A percentile compares a stretch with the other conserved stretches of the same genome.
Evolutionary conservation across 1,140 invertebrate species (phyloP).

Genomic region (Drosophila pseudoananassae): DNA sequence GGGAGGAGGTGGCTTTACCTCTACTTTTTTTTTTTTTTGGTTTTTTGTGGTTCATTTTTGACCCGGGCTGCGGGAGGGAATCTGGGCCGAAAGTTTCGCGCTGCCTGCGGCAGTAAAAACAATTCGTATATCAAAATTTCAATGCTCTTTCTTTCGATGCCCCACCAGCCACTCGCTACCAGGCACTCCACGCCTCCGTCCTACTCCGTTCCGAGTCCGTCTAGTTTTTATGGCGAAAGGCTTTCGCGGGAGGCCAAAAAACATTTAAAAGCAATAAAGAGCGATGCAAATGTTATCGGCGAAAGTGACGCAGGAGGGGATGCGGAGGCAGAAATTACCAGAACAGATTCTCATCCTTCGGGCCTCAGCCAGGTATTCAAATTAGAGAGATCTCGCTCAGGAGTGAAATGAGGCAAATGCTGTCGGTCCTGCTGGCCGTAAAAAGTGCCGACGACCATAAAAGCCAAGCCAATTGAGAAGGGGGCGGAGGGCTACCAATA

Average conservation of each 20-base stretch:
- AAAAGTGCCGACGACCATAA: slow-evolving; percentile 74
- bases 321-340: slow-evolving; percentile 27
- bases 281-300: slow-evolving; percentile 69
- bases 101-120: slow-evolving; percentile 56
- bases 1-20: not conserved
- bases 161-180: not conserved
- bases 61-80: slow-evolving; percentile 17
- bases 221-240: slow-evolving; percentile 70
- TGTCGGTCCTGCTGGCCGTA: slow-evolving; percentile 62
- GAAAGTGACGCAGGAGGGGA: slow-evolving; percentile 4
- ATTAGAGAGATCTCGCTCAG: slow-evolving; percentile 66
- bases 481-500: not conserved
- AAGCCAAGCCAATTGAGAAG: slow-evolving; percentile 56
- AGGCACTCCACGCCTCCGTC: not conserved
- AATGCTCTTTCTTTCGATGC: slow-evolving; percentile 15
- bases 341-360: slow-evolving; percentile 46
- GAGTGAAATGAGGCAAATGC: slow-evolving; percentile 72
- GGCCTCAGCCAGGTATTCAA: slow-evolving; percentile 64
- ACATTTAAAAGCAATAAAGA: slow-evolving; percentile 80
- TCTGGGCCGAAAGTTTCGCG: slow-evolving; percentile 31
- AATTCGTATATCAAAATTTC: slow-evolving; percentile 74
- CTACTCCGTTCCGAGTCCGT: slow-evolving; percentile 2
- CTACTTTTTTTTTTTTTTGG: not conserved
- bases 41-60: not conserved
- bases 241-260: slow-evolving; percentile 41